phyloP scores from a whole-genome alignment of 2,113 vertebrate species.

The Maccullochella peelii region DNA sequence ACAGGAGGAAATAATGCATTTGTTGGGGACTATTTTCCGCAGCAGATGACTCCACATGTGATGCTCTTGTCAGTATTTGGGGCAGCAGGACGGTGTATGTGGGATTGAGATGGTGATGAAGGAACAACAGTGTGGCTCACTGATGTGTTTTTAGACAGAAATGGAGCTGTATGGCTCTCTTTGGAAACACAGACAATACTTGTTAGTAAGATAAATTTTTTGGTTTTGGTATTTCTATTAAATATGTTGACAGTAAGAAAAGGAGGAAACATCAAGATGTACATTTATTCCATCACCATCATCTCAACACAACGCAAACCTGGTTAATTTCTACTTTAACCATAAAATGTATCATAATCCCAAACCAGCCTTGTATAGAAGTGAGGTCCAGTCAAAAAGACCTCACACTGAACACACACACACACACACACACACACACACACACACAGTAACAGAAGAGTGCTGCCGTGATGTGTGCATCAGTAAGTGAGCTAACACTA shows the following conservation, averaged over 20 bases:
- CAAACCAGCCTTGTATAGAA: background rate
- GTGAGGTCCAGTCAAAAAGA: background rate
- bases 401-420: background rate
- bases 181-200: background rate
- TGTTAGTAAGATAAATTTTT: background rate
- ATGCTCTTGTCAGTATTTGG: background rate
- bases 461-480: slow-evolving; percentile 53
- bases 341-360: background rate
- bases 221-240: background rate
- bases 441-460: background rate
- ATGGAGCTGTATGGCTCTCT: background rate
- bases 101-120: background rate
- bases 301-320: background rate
- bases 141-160: background rate
- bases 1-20: background rate
- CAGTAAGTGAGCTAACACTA: slow-evolving; percentile 64
- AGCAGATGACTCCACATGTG: background rate
- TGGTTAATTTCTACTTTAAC: background rate
- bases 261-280: too few species aligned
- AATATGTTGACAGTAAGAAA: background rate
- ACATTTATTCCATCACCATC: background rate
- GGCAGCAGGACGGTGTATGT: background rate
- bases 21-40: background rate
- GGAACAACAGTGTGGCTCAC: background rate
- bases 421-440: slow-evolving; percentile 13